Evolutionary conservation across 1,140 invertebrate genomes (phyloP).

Genomic region (Drosophila nikananu): DNA sequence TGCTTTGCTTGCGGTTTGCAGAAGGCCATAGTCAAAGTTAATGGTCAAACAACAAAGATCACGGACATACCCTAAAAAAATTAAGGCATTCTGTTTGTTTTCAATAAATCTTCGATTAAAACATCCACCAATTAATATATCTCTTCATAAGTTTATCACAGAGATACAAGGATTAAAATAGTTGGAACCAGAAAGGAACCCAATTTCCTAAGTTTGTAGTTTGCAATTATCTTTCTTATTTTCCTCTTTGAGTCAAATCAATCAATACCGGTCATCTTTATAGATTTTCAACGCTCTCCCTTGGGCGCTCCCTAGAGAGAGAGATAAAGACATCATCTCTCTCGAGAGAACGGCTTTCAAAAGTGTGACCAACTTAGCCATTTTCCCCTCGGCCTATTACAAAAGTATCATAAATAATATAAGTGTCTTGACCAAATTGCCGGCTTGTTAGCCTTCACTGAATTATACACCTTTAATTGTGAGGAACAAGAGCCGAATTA

Average conservation of each 20-base stretch:
- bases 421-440: conserved; percentile 41
- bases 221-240: background rate
- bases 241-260: background rate
- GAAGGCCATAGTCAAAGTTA: conserved; percentile 2
- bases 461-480: conserved; percentile 58
- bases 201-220: background rate
- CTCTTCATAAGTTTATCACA: background rate
- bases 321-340: background rate
- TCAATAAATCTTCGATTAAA: background rate
- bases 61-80: background rate
- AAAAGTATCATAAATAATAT: conserved; percentile 2
- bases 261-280: background rate
- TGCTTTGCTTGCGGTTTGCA: conserved; percentile 7
- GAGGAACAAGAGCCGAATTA: conserved; percentile 3
- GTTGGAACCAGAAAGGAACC: background rate
- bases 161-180: no score
- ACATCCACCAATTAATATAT: background rate
- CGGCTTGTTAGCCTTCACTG: conserved; percentile 66
- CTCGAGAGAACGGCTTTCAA: background rate
- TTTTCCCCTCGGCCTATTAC: background rate
- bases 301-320: background rate
- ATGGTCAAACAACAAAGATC: background rate
- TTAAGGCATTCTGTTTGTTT: background rate
- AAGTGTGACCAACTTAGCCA: background rate
- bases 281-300: background rate